These are phyloP conservation scores for Oscheius sp. DNA, from an alignment of 2,888 invertebrate genomes.

Conservation along the genomic window DNA sequence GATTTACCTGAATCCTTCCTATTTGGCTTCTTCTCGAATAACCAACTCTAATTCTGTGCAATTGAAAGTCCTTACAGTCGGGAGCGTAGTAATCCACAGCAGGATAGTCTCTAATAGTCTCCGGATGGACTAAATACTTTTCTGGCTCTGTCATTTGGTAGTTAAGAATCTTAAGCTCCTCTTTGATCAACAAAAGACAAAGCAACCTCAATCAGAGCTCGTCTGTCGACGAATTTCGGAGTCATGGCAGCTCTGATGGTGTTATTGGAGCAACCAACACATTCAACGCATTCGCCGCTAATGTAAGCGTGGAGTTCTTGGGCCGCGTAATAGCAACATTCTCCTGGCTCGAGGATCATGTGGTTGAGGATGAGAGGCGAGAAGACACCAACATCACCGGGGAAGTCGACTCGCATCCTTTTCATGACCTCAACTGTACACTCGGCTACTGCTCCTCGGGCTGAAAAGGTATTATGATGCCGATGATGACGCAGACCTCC, in stretches of 20 bases:
- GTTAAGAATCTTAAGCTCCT: slow-evolving; percentile 77
- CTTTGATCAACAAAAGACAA: background rate
- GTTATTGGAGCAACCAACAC: slow-evolving; percentile 98
- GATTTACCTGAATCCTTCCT: slow-evolving; percentile 9
- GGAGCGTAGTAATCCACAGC: slow-evolving; percentile 65
- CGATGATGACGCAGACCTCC: slow-evolving; percentile 32
- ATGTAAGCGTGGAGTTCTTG: slow-evolving; percentile 96
- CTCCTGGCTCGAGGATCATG: slow-evolving; percentile 82
- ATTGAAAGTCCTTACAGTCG: slow-evolving; percentile 66
- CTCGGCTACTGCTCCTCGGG: slow-evolving; percentile 58
- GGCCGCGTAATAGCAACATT: slow-evolving; percentile 89
- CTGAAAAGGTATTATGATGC: slow-evolving; percentile 26
- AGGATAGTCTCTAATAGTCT: slow-evolving; percentile 35
- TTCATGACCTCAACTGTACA: slow-evolving; percentile 62
- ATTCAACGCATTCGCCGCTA: slow-evolving; percentile 94
- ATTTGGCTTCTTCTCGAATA: background rate
- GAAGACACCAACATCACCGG: slow-evolving; percentile 73
- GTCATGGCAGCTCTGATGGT: slow-evolving; percentile 95
- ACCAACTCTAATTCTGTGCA: slow-evolving; percentile 58
- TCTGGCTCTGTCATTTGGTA: slow-evolving; percentile 74
- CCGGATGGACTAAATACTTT: slow-evolving; percentile 59
- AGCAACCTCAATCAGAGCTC: slow-evolving; percentile 78
- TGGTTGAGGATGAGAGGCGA: slow-evolving; percentile 91
- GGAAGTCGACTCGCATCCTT: slow-evolving; percentile 53
- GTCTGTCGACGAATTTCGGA: slow-evolving; percentile 89